Evolutionary conservation across 2,797 vertebrate genomes (phyloP).

Genomic region (Myotis pilosus): DNA sequence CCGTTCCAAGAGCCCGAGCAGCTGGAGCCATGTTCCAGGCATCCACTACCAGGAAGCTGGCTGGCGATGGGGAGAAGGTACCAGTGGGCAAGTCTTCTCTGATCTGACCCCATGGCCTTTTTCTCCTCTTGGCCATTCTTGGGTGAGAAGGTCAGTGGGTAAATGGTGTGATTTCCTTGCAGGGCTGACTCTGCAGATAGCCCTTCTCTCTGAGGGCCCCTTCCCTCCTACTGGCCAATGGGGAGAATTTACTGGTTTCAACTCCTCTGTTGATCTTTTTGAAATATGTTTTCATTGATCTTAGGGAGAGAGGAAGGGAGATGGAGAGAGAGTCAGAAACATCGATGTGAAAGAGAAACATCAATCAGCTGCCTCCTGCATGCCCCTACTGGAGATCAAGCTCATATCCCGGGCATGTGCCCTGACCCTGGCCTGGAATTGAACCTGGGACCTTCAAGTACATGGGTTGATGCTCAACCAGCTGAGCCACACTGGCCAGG

Average conservation of each 20-base stretch:
- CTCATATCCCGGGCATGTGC: not conserved
- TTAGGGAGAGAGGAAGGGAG: not conserved
- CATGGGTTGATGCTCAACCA: not conserved
- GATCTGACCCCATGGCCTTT: not conserved
- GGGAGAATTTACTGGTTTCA: not conserved
- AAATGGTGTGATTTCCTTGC: not conserved
- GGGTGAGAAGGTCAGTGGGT: not conserved
- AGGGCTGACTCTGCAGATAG: not conserved
- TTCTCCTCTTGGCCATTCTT: not conserved
- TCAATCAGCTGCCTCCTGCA: not conserved
- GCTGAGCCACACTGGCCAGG: not conserved
- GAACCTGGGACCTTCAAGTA: not conserved
- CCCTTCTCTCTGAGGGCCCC: no score
- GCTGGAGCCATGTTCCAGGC: not conserved
- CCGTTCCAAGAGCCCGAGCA: not conserved
- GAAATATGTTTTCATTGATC: not conserved
- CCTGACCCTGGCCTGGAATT: not conserved
- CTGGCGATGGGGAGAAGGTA: not conserved
- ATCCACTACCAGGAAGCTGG: not conserved
- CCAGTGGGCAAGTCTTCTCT: accelerated
- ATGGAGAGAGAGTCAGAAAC: not conserved
- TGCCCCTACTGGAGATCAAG: not conserved
- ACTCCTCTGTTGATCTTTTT: not conserved
- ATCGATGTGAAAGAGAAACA: not conserved
- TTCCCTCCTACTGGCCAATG: not conserved